phyloP scores from a whole-genome alignment of 2,797 vertebrate species.

The Caiman crocodilus region DNA sequence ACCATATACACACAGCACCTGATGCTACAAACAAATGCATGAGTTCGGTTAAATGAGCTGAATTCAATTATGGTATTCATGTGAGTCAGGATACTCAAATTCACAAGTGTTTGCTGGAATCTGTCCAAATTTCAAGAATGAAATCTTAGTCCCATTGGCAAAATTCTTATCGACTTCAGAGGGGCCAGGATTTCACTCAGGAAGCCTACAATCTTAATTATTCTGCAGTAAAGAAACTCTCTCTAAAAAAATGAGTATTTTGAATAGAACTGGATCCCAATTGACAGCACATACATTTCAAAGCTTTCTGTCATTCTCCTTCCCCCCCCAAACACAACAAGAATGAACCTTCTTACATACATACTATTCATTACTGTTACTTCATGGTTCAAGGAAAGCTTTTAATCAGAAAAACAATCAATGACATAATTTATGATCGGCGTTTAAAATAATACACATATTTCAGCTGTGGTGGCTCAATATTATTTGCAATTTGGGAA shows the following conservation, averaged over 20 bases:
- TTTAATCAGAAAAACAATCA: not conserved
- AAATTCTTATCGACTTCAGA: not conserved
- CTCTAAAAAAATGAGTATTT: not conserved
- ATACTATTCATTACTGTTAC: not conserved
- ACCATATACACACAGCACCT: not conserved
- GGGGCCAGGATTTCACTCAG: not conserved
- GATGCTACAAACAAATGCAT: constrained; percentile 1
- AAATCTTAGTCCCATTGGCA: constrained; percentile 5
- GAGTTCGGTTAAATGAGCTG: not conserved
- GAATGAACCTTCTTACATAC: not conserved
- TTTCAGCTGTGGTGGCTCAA: not conserved
- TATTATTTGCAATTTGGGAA: not conserved
- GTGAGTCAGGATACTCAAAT: constrained; percentile 10
- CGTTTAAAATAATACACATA: not conserved
- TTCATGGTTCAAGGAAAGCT: not conserved
- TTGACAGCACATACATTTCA: not conserved
- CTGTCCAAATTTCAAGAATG: not conserved
- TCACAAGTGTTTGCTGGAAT: not conserved
- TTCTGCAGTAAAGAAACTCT: not conserved
- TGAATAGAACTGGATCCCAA: not conserved
- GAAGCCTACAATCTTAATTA: not conserved
- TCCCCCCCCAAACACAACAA: not conserved
- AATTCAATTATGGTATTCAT: not conserved
- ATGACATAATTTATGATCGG: not conserved
- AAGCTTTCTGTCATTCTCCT: constrained; percentile 5